Conservation (phyloP, 2,888 invertebrate genomes). For the Xestia sexstrigata region DNA sequence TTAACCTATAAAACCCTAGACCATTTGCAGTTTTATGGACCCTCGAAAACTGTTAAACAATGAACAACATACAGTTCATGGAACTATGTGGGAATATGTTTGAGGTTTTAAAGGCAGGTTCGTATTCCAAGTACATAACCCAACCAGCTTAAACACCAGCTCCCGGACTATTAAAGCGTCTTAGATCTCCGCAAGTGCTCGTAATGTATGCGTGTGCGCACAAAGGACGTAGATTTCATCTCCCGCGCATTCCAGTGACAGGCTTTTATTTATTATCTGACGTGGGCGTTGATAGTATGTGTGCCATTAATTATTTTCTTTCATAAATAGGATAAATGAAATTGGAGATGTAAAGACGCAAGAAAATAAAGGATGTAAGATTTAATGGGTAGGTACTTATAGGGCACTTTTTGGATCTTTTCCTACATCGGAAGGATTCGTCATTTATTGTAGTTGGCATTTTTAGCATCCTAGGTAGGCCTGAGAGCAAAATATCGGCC, state of each 20-base stretch:
- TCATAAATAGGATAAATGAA: background rate
- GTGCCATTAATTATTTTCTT: background rate
- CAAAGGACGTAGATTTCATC: conserved; percentile 57
- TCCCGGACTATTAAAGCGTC: conserved; percentile 48
- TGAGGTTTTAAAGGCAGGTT: background rate
- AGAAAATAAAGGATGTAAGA: no score
- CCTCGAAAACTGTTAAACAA: background rate
- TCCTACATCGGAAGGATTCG: no score
- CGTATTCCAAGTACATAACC: background rate
- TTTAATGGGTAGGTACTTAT: background rate
- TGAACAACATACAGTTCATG: background rate
- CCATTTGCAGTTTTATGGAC: no score
- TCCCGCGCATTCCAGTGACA: conserved; percentile 44
- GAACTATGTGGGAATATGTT: background rate
- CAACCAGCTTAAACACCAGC: background rate
- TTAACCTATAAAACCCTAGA: no score
- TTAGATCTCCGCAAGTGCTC: conserved; percentile 37
- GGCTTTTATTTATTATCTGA: conserved; percentile 36
- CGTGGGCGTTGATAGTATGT: background rate
- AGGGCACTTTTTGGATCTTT: background rate
- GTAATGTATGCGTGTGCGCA: conserved; percentile 48
- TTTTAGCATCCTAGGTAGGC: background rate
- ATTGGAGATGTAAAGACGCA: background rate
- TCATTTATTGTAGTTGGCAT: background rate
- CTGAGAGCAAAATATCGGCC: no score